These are phyloP conservation scores for Phasianus colchicus DNA, from an alignment of 2,113 vertebrate genomes.

Conservation along the genomic window DNA sequence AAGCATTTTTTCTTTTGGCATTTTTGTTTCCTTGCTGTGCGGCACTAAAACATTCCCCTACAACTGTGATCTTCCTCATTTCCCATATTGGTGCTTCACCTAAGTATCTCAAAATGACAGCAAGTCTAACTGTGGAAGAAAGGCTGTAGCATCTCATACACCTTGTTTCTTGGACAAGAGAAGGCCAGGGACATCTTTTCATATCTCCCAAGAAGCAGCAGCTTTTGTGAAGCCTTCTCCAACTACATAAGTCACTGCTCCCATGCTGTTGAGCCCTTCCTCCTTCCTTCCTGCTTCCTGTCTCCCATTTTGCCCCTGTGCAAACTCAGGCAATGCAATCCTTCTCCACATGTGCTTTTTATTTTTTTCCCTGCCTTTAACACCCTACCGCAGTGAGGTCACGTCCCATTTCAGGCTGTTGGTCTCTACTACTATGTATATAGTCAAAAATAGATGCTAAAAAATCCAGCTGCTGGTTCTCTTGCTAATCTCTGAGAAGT, in stretches of 20 bases:
- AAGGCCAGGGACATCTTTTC: not conserved
- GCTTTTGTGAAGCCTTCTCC: not conserved
- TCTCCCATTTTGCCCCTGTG: not conserved
- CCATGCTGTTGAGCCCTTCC: not conserved
- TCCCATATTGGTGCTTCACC: not conserved
- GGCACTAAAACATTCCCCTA: not conserved
- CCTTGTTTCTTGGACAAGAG: not conserved
- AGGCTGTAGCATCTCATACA: not conserved
- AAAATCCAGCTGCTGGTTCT: constrained; percentile 56
- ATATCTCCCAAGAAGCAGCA: not conserved
- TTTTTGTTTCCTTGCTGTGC: not conserved
- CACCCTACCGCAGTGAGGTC: not conserved
- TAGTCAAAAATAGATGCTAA: constrained; percentile 43
- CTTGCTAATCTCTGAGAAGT: constrained; percentile 35
- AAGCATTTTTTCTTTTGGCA: not conserved
- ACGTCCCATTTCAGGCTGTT: not conserved
- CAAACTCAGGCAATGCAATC: not conserved
- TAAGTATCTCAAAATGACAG: not conserved
- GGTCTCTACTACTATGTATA: not conserved
- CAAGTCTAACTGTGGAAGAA: not conserved
- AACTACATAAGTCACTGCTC: not conserved
- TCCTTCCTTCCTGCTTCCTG: not conserved
- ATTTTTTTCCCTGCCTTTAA: not conserved
- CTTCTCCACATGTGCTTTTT: not conserved
- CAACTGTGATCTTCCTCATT: fast-evolving